phyloP scores from a whole-genome alignment of 1,140 invertebrate genomes.

The Maniola jurtina region DNA sequence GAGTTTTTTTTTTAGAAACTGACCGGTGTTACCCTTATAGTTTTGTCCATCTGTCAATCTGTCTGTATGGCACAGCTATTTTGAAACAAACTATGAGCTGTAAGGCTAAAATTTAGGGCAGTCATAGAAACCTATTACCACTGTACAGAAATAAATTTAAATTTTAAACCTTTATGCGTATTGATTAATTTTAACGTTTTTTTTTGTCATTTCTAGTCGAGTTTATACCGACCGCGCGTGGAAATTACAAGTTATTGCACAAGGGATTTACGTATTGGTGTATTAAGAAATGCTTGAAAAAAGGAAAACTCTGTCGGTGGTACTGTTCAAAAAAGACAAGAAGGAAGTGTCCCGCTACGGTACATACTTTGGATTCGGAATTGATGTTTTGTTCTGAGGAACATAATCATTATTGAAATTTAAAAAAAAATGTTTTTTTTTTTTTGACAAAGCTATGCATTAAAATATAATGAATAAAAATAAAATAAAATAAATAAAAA shows the following conservation, averaged over 20 bases:
- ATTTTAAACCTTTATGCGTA: too few relatives aligned
- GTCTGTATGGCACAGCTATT: too few relatives aligned
- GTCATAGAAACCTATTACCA: too few relatives aligned
- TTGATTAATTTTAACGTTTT: neutral
- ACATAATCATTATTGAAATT: constrained; percentile 33
- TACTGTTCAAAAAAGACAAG: constrained; percentile 49
- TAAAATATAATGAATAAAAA: neutral
- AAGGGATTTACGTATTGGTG: constrained; percentile 37
- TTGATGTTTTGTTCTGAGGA: constrained; percentile 25
- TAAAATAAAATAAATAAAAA: too few relatives aligned
- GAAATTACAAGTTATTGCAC: constrained; percentile 36
- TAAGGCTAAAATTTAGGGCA: too few relatives aligned
- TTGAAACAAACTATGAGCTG: too few relatives aligned
- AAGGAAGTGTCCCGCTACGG: constrained; percentile 30
- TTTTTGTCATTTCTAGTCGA: constrained; percentile 10
- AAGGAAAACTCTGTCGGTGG: constrained; percentile 34
- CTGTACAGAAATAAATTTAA: too few relatives aligned
- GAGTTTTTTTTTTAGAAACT: too few relatives aligned
- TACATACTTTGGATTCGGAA: constrained; percentile 27
- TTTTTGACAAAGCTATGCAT: neutral
- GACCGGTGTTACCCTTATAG: too few relatives aligned
- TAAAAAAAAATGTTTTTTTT: neutral
- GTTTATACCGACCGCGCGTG: constrained; percentile 32
- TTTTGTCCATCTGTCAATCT: too few relatives aligned
- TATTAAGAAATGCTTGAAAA: constrained; percentile 20